Base-by-base conservation (phyloP, 2,888 invertebrate species). In the Apoderus coryli region DNA sequence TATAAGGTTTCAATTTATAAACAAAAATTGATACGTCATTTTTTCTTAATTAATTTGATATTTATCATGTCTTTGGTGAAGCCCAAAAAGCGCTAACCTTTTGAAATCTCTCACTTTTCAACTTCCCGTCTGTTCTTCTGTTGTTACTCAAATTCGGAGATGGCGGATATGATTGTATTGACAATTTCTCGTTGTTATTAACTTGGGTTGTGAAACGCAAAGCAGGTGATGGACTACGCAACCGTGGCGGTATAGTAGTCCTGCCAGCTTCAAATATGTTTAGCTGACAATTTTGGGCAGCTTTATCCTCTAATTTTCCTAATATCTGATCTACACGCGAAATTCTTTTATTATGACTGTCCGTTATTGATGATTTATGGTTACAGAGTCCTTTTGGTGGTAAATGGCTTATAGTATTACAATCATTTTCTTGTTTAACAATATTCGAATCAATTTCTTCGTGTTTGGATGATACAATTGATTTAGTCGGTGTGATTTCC, bases 131-230 rank as follows among this genome's bases (percentile, higher is more conserved):
- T 29, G 48, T 48, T 41, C 48, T 51, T 28, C 45, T 44, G 32
- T 37, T 40, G 28, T 35, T 44, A 34, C 36, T 42, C 31, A 43
- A 23, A 29, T 24, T 31, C 11, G 44, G 44, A 4, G 45, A 44
- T 37, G 43, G 44, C 1, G 43, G 35, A 16, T 31, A 35, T 26
- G 31, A 25, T n/a, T n/a, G n/a, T n/a, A n/a, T n/a, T n/a, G n/a
- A n/a, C 14, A 16, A 4, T 22, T 33, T 31, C 48, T 45, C 60
- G 50, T 46, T 59, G 50, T 34, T 59, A 7, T 61, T 56, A 15
- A 61, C 56, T 42, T 56, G 57, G 37, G 59, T 60, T 56, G 64
- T 54, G 52, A 61, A 54, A 44, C 59, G 51, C 40, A 57, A 42
- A 39, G 57, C 46, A 3, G 55, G 52, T 3, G 64, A 63, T 32